Base-by-base conservation (phyloP, 1,140 invertebrate genomes). In the Drosophila nigromelanica region DNA sequence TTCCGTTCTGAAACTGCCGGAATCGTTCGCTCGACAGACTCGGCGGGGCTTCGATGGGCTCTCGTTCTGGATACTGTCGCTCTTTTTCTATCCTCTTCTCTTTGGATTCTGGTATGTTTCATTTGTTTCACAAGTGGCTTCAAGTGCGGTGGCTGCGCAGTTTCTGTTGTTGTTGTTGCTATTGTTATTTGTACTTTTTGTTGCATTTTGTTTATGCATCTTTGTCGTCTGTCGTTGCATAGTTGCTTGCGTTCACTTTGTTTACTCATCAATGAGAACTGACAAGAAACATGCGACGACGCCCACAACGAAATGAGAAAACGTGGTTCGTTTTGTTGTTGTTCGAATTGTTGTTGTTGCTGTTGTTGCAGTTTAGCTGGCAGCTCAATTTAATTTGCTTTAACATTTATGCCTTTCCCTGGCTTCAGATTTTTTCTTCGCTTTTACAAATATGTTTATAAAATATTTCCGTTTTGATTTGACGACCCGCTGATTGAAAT, bases 401-500 rank as follows among this genome's bases (percentile, higher is more conserved):
- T 79, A 79, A 87, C 48, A 70, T 59, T 58, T 51, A 63, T 79
- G 63, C 63, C 73, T 8, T 40, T 39, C 18, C 37, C 30, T 15
- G 52, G 60, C 47, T 58, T 58, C 33, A 14, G 5, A 40, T 37
- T 10, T 59, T 48, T 76, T 63, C 21, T 24, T 24, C 3, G 21
- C 21, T 40, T 71, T 70, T 70, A 74, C 75, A 74, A 74, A 87
- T 73, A 82, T 89, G 83, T 87, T 89, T 89, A 87, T 78, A 89
- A 89, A 87, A 89, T 89, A 87, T 87, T 82, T 87, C 83, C 78
- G 78, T 59, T 82, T 62, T 76, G 78, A 79, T 82, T 79, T 83
- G 82, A 87, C 82, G 75, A 47, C 48, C 30, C 47, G 82, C 48
- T 82, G 82, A 87, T 82, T 76, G 82, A 87, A 87, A 82, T 71